phyloP scores from a whole-genome alignment of 2,888 invertebrate species.

The Orthonychiurus folsomi region DNA sequence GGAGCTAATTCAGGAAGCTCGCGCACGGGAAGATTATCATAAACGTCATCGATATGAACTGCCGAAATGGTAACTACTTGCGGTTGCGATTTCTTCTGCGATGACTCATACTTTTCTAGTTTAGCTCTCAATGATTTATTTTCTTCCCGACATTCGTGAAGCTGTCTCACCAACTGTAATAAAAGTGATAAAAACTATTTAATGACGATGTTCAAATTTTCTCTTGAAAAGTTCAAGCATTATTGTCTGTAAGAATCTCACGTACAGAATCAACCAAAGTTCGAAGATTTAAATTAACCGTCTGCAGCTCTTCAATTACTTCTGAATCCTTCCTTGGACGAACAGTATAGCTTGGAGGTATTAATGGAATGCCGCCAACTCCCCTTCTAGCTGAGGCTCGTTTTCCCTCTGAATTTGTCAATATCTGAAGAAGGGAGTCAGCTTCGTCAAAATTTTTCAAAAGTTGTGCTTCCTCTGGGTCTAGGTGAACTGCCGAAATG shows the following conservation, averaged over 20 bases:
- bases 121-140: conserved; percentile 23
- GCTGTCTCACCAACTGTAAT: conserved; percentile 6
- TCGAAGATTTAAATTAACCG: conserved; percentile 33
- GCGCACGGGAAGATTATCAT: conserved; percentile 11
- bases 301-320: conserved; percentile 37
- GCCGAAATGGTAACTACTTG: conserved; percentile 10
- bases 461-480: background rate
- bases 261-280: conserved; percentile 32
- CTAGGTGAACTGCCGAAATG: background rate
- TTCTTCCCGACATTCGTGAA: conserved; percentile 28
- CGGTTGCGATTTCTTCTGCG: background rate
- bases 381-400: background rate
- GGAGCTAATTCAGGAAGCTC: conserved; percentile 30
- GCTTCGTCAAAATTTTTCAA: conserved; percentile 25
- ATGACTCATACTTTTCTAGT: conserved; percentile 15
- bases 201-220: background rate
- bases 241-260: no score
- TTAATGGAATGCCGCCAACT: background rate
- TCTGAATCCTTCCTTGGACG: conserved; percentile 37
- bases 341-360: conserved; percentile 13
- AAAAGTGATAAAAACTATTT: conserved; percentile 1
- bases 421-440: conserved; percentile 33
- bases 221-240: background rate
- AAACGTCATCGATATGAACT: conserved; percentile 5
- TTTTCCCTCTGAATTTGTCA: conserved; percentile 15